A percentile compares a stretch with the other conserved stretches of the same genome.
Conservation (phyloP, 2,797 vertebrate genomes). For the Xiphorhynchus erythropygius region DNA sequence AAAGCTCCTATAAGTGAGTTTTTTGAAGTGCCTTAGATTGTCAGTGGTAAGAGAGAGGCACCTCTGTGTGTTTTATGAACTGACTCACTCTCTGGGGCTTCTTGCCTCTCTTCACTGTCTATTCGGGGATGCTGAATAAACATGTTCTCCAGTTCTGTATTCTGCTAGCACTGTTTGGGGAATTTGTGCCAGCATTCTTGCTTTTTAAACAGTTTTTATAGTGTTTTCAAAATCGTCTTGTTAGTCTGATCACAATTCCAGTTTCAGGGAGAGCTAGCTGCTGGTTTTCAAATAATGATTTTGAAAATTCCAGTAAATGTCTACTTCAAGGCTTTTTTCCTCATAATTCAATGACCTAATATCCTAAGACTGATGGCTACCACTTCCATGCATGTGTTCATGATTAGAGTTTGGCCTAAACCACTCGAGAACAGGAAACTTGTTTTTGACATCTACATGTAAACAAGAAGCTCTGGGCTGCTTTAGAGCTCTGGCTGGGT, state of each 20-base stretch:
- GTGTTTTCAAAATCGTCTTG: not conserved
- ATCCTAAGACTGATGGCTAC: constrained; percentile 42
- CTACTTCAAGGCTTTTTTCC: not conserved
- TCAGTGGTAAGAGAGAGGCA: not conserved
- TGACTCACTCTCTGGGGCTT: not conserved
- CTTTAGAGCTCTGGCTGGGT: not conserved
- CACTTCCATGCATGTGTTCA: constrained; percentile 39
- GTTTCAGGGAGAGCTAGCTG: not conserved
- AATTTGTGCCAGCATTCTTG: not conserved
- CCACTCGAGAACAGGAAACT: constrained; percentile 45
- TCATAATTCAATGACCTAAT: constrained; percentile 18
- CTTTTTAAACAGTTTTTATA: not conserved
- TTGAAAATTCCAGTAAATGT: constrained; percentile 5
- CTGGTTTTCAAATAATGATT: constrained; percentile 27
- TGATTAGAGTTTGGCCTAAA: constrained; percentile 44
- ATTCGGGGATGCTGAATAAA: not conserved
- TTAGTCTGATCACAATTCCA: not conserved
- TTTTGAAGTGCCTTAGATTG: not conserved
- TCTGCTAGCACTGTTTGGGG: not conserved
- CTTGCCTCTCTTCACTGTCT: not conserved
- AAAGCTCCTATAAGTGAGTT: not conserved
- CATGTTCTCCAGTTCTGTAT: not conserved
- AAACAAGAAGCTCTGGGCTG: constrained; percentile 17
- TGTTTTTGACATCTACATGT: constrained; percentile 44
- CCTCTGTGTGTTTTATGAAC: not conserved